Conservation (phyloP, 1,140 invertebrate genomes). For the Drosophila orosa region DNA sequence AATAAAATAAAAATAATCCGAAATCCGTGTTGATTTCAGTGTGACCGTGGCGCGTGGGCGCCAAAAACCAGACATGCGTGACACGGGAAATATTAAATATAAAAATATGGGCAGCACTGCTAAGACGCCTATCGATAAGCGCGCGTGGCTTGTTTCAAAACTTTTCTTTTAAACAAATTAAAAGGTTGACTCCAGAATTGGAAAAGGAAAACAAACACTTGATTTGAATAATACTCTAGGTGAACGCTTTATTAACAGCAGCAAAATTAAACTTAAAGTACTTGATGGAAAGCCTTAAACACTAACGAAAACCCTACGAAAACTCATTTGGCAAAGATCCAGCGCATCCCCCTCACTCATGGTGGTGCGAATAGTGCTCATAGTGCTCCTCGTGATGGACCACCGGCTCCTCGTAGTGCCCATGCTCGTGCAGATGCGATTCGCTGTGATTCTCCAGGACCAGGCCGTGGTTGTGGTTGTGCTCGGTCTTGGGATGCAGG, state of each 20-base stretch:
- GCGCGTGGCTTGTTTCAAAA: no score
- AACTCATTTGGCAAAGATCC: constrained; percentile 59
- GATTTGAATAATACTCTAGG: constrained; percentile 26
- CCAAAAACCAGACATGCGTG: no score
- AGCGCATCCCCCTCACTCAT: constrained; percentile 46
- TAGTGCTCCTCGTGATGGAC: constrained; percentile 76
- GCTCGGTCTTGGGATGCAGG: constrained; percentile 86
- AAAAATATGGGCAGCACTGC: no score
- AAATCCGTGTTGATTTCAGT: constrained; percentile 18
- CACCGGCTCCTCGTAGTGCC: constrained; percentile 82
- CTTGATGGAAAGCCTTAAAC: constrained; percentile 36
- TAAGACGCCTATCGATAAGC: no score
- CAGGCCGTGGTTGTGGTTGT: constrained; percentile 86
- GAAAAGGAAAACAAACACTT: no score
- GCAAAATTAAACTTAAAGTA: constrained; percentile 8
- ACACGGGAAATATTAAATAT: no score
- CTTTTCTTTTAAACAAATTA: no score
- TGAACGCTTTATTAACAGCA: constrained; percentile 55
- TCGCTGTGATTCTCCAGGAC: constrained; percentile 86
- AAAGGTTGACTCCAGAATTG: no score
- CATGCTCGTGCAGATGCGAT: constrained; percentile 85
- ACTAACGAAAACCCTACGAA: constrained; percentile 33
- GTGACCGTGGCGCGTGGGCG: not conserved
- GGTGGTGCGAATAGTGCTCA: constrained; percentile 78
- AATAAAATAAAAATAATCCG: not conserved